These are phyloP conservation scores for Hucho hucho DNA, from an alignment of 2,113 vertebrate species.

Conservation along the genomic window DNA sequence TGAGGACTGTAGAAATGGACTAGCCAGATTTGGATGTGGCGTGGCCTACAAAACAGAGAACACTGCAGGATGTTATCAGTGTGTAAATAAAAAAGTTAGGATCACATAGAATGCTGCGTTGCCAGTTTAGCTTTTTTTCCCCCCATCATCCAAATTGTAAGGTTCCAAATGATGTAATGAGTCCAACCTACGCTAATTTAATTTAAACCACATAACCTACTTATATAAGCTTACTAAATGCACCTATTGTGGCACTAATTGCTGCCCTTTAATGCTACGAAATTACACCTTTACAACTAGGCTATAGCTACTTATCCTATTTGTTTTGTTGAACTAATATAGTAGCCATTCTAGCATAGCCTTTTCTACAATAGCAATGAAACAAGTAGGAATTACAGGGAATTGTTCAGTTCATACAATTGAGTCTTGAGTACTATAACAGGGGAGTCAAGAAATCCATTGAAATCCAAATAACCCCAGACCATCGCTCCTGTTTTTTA, in stretches of 20 bases:
- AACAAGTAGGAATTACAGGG: background rate
- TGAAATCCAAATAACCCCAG: background rate
- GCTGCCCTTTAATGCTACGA: background rate
- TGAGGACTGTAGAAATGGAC: background rate
- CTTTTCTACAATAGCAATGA: background rate
- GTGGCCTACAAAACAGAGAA: background rate
- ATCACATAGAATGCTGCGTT: background rate
- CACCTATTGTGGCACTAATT: conserved; percentile 2
- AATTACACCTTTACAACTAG: conserved; percentile 1
- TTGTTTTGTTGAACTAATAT: conserved; percentile 9
- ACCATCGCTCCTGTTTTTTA: background rate
- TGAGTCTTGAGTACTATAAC: background rate
- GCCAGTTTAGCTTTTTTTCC: background rate
- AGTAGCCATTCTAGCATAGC: background rate
- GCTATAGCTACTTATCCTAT: conserved; percentile 5
- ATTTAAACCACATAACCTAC: background rate
- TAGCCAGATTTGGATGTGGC: background rate
- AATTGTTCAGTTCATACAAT: background rate
- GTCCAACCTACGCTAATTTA: background rate
- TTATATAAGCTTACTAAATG: background rate
- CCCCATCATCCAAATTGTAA: background rate
- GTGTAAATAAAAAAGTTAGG: background rate
- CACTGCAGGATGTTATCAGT: background rate
- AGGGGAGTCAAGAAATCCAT: background rate
- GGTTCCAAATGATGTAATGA: background rate